A percentile compares a stretch with the other conserved stretches of the same genome.
phyloP scores from a whole-genome alignment of 1,140 invertebrate species.

The Heliconius nattereri region DNA sequence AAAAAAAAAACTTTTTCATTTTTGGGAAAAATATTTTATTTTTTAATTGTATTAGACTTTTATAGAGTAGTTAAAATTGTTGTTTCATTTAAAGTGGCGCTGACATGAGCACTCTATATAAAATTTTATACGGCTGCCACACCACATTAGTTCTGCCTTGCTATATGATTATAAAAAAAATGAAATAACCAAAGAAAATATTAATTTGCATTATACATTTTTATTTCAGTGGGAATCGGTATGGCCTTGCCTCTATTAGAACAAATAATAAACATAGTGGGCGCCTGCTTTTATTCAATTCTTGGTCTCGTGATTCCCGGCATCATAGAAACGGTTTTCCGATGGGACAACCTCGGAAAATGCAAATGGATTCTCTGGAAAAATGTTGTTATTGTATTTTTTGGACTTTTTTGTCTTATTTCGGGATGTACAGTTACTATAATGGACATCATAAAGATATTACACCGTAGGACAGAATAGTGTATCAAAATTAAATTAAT shows the following conservation, averaged over 20 bases:
- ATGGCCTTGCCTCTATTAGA: constrained; percentile 90
- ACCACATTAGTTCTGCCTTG: too few relatives aligned
- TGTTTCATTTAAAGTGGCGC: too few relatives aligned
- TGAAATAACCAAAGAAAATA: too few relatives aligned
- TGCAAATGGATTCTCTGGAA: constrained; percentile 86
- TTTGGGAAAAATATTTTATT: too few relatives aligned
- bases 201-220: neutral
- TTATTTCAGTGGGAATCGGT: constrained; percentile 86
- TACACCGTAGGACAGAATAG: constrained; percentile 55
- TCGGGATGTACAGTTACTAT: constrained; percentile 82
- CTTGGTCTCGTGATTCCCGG: constrained; percentile 93
- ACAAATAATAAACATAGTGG: constrained; percentile 94
- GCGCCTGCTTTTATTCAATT: constrained; percentile 92
- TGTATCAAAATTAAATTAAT: neutral
- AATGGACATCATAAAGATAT: constrained; percentile 66
- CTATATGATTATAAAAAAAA: too few relatives aligned
- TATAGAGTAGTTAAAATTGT: too few relatives aligned
- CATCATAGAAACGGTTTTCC: constrained; percentile 89
- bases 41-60: too few relatives aligned
- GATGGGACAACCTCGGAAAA: constrained; percentile 84
- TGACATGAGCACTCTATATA: too few relatives aligned
- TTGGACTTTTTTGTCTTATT: constrained; percentile 84
- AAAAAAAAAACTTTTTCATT: too few relatives aligned
- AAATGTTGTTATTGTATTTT: constrained; percentile 83
- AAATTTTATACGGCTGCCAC: too few relatives aligned